Base-by-base conservation (phyloP, 2,113 vertebrate species). In the Gopherus flavomarginatus region DNA sequence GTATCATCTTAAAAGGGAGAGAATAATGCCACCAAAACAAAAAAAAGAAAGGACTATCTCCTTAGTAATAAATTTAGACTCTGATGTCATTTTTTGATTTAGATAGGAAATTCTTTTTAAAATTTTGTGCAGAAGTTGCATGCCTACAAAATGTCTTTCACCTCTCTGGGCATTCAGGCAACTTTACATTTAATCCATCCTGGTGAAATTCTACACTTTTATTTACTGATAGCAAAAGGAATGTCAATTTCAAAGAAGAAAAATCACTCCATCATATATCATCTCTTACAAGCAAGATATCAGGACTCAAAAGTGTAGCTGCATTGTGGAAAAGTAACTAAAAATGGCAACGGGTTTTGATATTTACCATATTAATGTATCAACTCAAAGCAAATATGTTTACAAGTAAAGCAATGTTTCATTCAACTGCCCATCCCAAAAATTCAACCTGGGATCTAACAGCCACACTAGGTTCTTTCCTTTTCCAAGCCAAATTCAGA, bases 1-100 rank as follows among this genome's bases (percentile, higher is more conserved):
- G 7, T 17, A 82, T 50, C 47, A 47, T 31, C 89, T 83, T 29
- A n/a, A 90, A 92, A 88, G 16, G 50, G 26, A 94, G 72, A 90
- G 3, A 11, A 62, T 78, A 95, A 91, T 44, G 29, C 5, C 35
- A 89, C 77, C 62, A 91, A 93, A 96, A 90, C n/a, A 92, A 92
- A 72, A 21, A 2, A 4, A 72, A 69, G 93, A 56, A 5, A 83
- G 17, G 19, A 62, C 19, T 6, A 21, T 69, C 35, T 87, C 89
- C 93, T 38, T 26, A 69, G 62, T 24, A 91, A 75, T 31, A 29
- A 22, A 92, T 5, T 0, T n/a, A 78, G 24, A 78, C 22, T 44
- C 24, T 44, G 21, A 24, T 42, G 10, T 77, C 38, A 44, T 78
- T 27, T 11, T 27, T 26, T 78, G 42, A 42, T 27, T 78, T 44